These are phyloP conservation scores for Danio aesculapii DNA, from an alignment of 2,797 vertebrate species.

Conservation along the genomic window DNA sequence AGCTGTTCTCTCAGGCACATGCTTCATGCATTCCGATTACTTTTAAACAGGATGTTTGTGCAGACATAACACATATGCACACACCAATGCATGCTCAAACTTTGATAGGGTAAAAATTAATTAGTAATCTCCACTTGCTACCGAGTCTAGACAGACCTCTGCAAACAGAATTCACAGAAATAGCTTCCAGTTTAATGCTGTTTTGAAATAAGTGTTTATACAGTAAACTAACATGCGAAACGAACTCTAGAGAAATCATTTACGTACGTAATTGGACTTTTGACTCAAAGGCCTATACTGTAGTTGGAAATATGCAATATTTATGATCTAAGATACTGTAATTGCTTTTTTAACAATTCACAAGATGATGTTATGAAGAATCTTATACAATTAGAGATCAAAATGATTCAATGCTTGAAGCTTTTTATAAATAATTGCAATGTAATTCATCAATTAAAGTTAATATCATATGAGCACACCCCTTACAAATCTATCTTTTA, in stretches of 20 bases:
- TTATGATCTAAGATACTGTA: no score
- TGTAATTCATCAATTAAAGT: no score
- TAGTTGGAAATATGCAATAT: no score
- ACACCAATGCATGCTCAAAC: background rate
- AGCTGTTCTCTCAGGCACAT: conserved; percentile 57
- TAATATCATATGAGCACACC: no score
- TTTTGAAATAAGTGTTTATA: background rate
- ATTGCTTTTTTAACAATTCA: no score
- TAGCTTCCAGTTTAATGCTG: background rate
- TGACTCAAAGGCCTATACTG: background rate
- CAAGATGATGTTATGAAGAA: no score
- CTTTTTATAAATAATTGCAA: no score
- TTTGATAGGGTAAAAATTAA: conserved; percentile 22
- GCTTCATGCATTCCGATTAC: conserved; percentile 38
- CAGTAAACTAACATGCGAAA: background rate
- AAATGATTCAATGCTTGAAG: no score
- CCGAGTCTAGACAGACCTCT: conserved; percentile 4
- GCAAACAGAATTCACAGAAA: conserved; percentile 6
- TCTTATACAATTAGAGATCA: no score
- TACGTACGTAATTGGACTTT: background rate
- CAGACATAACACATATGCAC: conserved; percentile 58
- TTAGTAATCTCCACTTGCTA: background rate
- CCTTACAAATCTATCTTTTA: no score
- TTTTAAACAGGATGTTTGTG: conserved; percentile 49
- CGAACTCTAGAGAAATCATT: background rate